These are phyloP conservation scores for Tyria jacobaeae DNA, from an alignment of 2,888 invertebrate species.

Conservation along the genomic window DNA sequence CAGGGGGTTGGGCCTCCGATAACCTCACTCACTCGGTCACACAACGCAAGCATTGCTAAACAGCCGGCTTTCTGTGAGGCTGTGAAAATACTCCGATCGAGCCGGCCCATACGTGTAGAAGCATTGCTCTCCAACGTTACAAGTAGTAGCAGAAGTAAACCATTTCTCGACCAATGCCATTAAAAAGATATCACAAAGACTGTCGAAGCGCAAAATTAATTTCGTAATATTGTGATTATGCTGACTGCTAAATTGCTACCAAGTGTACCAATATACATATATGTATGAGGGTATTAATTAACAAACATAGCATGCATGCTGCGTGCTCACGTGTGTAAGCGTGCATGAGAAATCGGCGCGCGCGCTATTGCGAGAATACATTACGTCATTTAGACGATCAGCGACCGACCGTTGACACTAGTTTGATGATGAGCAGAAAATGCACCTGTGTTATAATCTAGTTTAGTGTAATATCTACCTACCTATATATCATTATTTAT, in stretches of 20 bases:
- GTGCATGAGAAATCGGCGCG: constrained; percentile 46
- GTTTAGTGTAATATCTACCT: neutral
- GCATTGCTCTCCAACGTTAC: too few relatives aligned
- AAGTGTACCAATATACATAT: constrained; percentile 8
- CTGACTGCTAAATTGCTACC: constrained; percentile 6
- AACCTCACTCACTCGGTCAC: too few relatives aligned
- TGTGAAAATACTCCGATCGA: too few relatives aligned
- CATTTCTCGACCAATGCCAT: neutral
- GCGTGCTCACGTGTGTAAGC: constrained; percentile 15
- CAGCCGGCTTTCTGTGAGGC: too few relatives aligned
- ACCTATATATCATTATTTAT: too few relatives aligned
- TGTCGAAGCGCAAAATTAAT: constrained; percentile 3
- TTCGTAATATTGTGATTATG: constrained; percentile 3
- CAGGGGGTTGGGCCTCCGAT: too few relatives aligned
- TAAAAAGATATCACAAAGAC: neutral
- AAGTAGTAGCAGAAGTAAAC: neutral
- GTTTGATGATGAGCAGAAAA: neutral
- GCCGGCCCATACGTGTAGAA: too few relatives aligned
- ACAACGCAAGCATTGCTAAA: too few relatives aligned
- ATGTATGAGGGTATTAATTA: constrained; percentile 13
- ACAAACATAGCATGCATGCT: constrained; percentile 7
- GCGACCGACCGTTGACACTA: constrained; percentile 26
- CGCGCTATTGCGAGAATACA: constrained; percentile 51
- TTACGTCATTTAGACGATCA: constrained; percentile 57
- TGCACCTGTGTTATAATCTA: neutral